These are phyloP conservation scores for Norana najaformis DNA, from an alignment of 2,888 invertebrate genomes.

Conservation along the genomic window DNA sequence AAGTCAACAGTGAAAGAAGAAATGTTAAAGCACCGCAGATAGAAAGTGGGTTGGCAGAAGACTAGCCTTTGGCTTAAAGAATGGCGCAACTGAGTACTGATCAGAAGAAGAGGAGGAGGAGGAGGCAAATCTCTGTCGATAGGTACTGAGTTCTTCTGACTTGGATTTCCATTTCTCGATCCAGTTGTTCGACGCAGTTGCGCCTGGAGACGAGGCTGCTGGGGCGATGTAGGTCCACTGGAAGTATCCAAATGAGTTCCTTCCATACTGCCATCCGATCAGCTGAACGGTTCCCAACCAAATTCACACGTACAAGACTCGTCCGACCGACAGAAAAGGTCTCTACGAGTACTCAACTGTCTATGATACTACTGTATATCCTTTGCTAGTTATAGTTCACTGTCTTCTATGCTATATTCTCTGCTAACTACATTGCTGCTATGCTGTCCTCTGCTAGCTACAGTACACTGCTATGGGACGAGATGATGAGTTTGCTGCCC, in stretches of 20 bases:
- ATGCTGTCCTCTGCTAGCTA: too few species aligned
- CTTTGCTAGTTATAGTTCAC: too few species aligned
- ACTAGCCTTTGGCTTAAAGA: slow-evolving; percentile 22
- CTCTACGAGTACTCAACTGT: too few species aligned
- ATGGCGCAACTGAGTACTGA: not conserved
- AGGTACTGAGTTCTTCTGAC: not conserved
- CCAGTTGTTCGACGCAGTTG: not conserved
- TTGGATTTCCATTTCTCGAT: not conserved
- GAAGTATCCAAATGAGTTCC: slow-evolving; percentile 30
- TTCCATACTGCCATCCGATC: slow-evolving; percentile 25
- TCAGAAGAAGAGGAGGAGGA: not conserved
- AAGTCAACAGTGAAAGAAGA: not conserved
- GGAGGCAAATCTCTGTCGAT: not conserved
- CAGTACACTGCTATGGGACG: too few species aligned
- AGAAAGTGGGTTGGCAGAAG: not conserved
- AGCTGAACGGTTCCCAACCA: slow-evolving; percentile 24
- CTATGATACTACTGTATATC: too few species aligned
- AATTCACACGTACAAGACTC: not conserved
- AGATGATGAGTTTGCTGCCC: too few species aligned
- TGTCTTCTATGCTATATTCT: too few species aligned
- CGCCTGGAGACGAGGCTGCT: not conserved
- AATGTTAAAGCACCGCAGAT: not conserved
- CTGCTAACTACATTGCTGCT: too few species aligned
- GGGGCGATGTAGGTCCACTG: slow-evolving; percentile 29
- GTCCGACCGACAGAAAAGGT: not conserved